Evolutionary conservation across 2,888 invertebrate species (phyloP), one percentile per base, ranked within the genome.

Genomic region (Pasiphila rectangulata): DNA sequence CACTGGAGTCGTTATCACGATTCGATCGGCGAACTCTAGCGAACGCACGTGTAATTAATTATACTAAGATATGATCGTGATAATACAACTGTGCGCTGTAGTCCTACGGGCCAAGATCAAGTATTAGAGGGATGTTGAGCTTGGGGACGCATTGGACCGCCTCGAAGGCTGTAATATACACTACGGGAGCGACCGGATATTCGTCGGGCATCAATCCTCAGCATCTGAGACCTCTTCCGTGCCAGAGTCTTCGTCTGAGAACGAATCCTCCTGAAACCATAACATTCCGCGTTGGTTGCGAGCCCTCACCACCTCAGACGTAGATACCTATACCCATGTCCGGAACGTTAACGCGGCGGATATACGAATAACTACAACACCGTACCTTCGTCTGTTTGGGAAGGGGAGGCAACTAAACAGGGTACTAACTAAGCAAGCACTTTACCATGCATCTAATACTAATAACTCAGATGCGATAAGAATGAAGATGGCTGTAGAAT

Each of bases 191-290:
- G 63, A 67, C 52, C 56, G 64, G 63, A 67, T 47, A 61, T 61
- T 45, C 53, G 64, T 62, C 64, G 67, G 57, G 75, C 72, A 72
- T 86, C 87, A 87, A 72, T 86, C 86, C 57, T 87, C 86, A 53
- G 72, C 80, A 64, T 86, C 87, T 20, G 88, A 86, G 46, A 87
- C 79, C 69, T 87, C 88, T 71, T 87, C 88, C 42, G 86, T 86
- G 61, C 86, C 87, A 34, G 88, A 85, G 67, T 86, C 86, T 69
- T 86, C 87, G 66, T 84, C 86, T 46, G 83, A 84, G 70, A 82
- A 87, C 66, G 86, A 85, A 78, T 87, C 87, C 87, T 88, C 88
- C 88, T 88, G 88, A 79, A 87, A 88, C 60, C 79, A 87, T 83
- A 87, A 69, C 75, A 68, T 37, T 75, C 72, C 74, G 77, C 76